Evolutionary conservation across 2,797 vertebrate species (phyloP).

Genomic region (Myotis planiceps): DNA sequence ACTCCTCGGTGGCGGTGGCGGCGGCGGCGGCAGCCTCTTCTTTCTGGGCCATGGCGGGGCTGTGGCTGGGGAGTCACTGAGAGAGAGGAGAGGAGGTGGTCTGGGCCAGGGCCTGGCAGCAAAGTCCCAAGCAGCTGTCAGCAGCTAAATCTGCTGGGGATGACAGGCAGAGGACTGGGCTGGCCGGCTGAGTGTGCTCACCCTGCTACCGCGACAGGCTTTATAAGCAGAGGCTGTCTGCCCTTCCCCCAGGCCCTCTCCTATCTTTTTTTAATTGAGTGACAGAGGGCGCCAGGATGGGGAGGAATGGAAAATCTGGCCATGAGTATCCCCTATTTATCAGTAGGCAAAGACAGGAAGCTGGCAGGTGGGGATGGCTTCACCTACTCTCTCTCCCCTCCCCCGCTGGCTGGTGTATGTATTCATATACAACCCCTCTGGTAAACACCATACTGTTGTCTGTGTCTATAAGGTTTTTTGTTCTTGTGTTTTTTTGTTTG

Average conservation of each 20-base stretch:
- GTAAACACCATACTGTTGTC: neutral
- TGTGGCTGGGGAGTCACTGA: neutral
- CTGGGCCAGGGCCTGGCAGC: constrained; percentile 61
- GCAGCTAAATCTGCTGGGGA: constrained; percentile 84
- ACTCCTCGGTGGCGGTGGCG: neutral
- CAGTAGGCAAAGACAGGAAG: constrained; percentile 78
- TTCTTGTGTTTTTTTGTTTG: neutral
- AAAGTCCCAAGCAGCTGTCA: constrained; percentile 86
- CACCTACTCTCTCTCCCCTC: neutral
- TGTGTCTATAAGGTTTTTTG: neutral
- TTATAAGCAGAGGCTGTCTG: constrained; percentile 68
- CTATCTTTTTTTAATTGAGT: constrained; percentile 83
- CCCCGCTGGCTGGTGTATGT: neutral
- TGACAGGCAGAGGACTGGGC: constrained; percentile 59
- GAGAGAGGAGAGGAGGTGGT: constrained; percentile 45
- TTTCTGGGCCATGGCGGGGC: constrained; percentile 86
- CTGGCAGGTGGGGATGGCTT: constrained; percentile 77
- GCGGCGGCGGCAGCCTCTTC: constrained; percentile 65
- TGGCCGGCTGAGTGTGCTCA: constrained; percentile 75
- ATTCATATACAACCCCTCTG: neutral
- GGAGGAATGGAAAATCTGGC: constrained; percentile 83
- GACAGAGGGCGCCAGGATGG: constrained; percentile 72
- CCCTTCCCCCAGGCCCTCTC: constrained; percentile 54
- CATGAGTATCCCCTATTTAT: constrained; percentile 78
- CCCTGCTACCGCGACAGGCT: constrained; percentile 52